Evolutionary conservation across 1,140 invertebrate genomes (phyloP), one percentile per base, ranked within the genome.

Genomic region (Formica selysi): DNA sequence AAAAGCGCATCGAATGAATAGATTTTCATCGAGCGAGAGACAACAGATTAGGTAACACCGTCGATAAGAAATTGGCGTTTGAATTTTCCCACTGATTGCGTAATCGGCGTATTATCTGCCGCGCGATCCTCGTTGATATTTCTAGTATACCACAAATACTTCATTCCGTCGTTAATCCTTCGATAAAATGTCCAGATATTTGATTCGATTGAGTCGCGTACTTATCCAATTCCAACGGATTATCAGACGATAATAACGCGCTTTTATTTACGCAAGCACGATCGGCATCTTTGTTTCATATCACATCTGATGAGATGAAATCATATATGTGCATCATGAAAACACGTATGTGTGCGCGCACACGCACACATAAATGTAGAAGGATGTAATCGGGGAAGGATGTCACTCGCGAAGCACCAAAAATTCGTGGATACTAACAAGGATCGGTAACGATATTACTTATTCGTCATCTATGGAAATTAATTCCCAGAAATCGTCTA

Each of bases 401-500:
- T 38, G 41, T 32, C 32, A 7, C 41, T 76, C 32, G 67, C 59
- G 79, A 86, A 86, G 85, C 85, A 86, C 85, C 78, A 78, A 38
- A 86, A 83, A 64, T 86, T 83, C 85, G 26, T 48, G 68, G 78
- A 86, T 86, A 81, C 54, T 8, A 51, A 57, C 29, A 10, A 29
- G 76, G 44, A 73, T 62, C 51, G 41, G 64, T 64, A 71, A 64
- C 36, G 65, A 83, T 57, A 38, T n/a, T 81, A 86, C 78, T 86
- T 81, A 62, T 44, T 83, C 36, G 59, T 64, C 57, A 22, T 51
- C 65, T 64, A 64, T 51, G 81, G 61, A 84, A 83, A 86, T 86
- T 86, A 73, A 86, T 86, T 83, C 59, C 16, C 67, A 41, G 54
- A 51, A n/a, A 86, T 86, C 26, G 57, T 51, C 57, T 86, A 73